These are phyloP conservation scores for Sussaba pulchella DNA, from an alignment of 2,888 invertebrate genomes.

Conservation along the genomic window DNA sequence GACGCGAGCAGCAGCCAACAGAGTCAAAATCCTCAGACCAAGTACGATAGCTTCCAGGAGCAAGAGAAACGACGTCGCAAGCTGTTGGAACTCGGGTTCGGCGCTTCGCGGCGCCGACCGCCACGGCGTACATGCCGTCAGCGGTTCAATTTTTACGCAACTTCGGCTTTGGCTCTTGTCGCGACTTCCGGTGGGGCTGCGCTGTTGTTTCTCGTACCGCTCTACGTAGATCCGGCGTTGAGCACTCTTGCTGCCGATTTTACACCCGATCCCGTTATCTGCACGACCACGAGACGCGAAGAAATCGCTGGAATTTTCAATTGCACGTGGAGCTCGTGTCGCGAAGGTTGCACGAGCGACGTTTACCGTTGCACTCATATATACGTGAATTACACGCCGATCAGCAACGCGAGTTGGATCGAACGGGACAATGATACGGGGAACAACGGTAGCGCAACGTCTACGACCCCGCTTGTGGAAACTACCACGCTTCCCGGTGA, in stretches of 20 bases:
- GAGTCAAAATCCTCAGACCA: slow-evolving; percentile 86
- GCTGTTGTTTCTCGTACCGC: slow-evolving; percentile 90
- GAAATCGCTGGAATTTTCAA: slow-evolving; percentile 91
- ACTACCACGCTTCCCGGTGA: slow-evolving; percentile 77
- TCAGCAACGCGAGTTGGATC: slow-evolving; percentile 75
- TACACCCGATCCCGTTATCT: slow-evolving; percentile 90
- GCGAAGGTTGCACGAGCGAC: slow-evolving; percentile 93
- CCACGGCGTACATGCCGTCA: slow-evolving; percentile 87
- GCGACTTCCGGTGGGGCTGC: slow-evolving; percentile 91
- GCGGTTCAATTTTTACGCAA: slow-evolving; percentile 90
- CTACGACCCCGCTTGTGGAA: slow-evolving; percentile 51
- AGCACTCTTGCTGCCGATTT: slow-evolving; percentile 91
- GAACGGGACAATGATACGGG: slow-evolving; percentile 62
- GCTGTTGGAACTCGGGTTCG: slow-evolving; percentile 83
- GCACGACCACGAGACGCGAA: slow-evolving; percentile 89
- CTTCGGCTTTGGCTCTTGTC: slow-evolving; percentile 89
- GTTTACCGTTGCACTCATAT: slow-evolving; percentile 89
- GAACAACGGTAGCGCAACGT: slow-evolving; percentile 59
- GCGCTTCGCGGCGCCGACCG: slow-evolving; percentile 83
- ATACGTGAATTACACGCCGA: slow-evolving; percentile 87
- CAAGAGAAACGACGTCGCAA: slow-evolving; percentile 82
- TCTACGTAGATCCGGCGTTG: slow-evolving; percentile 90
- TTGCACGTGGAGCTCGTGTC: slow-evolving; percentile 92
- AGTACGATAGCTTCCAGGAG: slow-evolving; percentile 85
- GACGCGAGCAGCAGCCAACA: slow-evolving; percentile 89